A percentile compares a stretch with the other conserved stretches of the same genome.
Evolutionary conservation across 2,888 invertebrate species (phyloP).

Genomic region (Tipula helvola): DNA sequence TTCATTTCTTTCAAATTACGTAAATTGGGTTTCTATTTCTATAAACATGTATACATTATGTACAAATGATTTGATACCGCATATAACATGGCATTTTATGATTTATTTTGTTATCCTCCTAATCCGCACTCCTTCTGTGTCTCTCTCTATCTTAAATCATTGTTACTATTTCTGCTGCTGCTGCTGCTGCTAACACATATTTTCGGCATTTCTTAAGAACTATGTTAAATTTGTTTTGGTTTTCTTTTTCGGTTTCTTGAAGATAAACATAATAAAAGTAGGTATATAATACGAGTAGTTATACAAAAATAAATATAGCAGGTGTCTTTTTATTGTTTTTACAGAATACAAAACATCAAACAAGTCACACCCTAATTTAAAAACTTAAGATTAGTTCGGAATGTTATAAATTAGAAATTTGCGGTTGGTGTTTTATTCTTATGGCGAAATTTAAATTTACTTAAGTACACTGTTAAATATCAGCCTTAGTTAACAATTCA

Average conservation of each 20-base stretch:
- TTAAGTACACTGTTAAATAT: too few relatives aligned
- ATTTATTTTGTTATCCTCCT: neutral
- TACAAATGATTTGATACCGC: too few relatives aligned
- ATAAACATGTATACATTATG: neutral
- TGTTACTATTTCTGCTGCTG: neutral
- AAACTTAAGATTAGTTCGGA: neutral
- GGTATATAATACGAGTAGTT: neutral
- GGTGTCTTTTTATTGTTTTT: neutral
- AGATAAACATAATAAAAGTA: neutral
- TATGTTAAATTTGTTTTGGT: neutral
- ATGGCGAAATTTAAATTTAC: too few relatives aligned
- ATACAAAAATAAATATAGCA: neutral
- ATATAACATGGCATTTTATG: neutral
- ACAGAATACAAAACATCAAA: neutral
- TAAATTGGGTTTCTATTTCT: neutral
- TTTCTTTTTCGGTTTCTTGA: neutral
- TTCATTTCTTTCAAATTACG: neutral
- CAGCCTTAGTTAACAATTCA: too few relatives aligned
- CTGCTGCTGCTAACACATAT: neutral
- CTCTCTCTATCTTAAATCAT: neutral
- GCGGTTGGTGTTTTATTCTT: too few relatives aligned
- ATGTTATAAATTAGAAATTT: neutral
- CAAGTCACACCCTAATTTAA: neutral
- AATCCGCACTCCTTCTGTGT: neutral
- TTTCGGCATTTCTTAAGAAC: neutral